Conservation (phyloP, 1,140 invertebrate genomes). For the Nasonia longicornis region DNA sequence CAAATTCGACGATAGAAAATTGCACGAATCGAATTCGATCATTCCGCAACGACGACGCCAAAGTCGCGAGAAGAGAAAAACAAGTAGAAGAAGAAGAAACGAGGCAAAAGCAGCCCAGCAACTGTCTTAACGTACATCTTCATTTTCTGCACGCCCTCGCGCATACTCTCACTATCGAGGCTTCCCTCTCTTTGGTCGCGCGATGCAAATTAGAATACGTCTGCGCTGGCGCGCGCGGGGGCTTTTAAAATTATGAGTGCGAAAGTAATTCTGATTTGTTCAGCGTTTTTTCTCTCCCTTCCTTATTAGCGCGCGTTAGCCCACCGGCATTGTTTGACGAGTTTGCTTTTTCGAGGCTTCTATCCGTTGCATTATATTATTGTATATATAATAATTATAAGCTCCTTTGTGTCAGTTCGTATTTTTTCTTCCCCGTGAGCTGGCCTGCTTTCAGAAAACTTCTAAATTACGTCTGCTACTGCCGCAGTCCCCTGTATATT, state of each 20-base stretch:
- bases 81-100: neutral
- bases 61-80: neutral
- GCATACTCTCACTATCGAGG: neutral
- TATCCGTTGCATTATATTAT: neutral
- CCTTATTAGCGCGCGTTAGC: neutral
- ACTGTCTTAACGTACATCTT: neutral
- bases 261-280: conserved; percentile 41
- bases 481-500: too few species aligned
- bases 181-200: conserved; percentile 5
- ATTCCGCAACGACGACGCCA: too few species aligned
- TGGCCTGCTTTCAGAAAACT: too few species aligned
- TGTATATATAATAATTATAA: neutral
- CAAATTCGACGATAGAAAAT: too few species aligned
- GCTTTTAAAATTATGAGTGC: conserved; percentile 39
- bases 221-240: neutral
- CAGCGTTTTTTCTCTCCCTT: conserved; percentile 20
- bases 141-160: neutral
- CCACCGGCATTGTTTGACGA: neutral
- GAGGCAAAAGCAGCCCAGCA: neutral
- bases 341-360: neutral
- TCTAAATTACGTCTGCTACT: too few species aligned
- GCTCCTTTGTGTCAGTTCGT: too few species aligned
- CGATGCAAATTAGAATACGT: conserved; percentile 37
- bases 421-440: too few species aligned
- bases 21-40: too few species aligned